These are phyloP conservation scores for Monochamus saltuarius DNA, from an alignment of 1,140 invertebrate genomes.

Conservation along the genomic window DNA sequence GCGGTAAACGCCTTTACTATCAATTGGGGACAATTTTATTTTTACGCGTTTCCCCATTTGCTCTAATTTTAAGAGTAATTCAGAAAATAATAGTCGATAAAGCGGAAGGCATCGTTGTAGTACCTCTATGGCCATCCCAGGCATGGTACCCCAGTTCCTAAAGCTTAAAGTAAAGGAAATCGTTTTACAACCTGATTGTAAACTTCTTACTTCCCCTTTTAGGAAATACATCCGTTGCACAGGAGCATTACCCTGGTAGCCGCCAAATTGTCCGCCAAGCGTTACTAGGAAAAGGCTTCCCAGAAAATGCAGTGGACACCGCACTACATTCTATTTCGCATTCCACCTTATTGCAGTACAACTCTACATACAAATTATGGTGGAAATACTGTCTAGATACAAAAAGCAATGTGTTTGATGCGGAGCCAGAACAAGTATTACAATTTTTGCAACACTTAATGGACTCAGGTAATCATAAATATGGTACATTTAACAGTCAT, in stretches of 20 bases:
- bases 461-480: too few relatives aligned
- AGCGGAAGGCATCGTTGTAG: neutral
- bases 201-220: conserved; percentile 10
- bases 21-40: neutral
- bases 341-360: neutral
- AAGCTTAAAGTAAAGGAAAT: conserved; percentile 2
- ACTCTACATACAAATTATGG: too few relatives aligned
- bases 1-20: neutral
- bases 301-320: neutral
- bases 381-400: too few relatives aligned
- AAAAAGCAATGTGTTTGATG: too few relatives aligned
- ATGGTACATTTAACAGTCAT: too few relatives aligned
- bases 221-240: too few relatives aligned
- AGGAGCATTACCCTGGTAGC: conserved; percentile 11
- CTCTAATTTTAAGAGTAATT: neutral
- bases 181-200: conserved; percentile 1
- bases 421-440: too few relatives aligned
- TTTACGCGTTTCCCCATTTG: conserved; percentile 6
- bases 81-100: neutral
- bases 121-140: conserved; percentile 7
- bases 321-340: conserved; percentile 4
- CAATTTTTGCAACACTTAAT: too few relatives aligned
- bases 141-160: conserved; percentile 10
- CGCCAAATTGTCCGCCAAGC: too few relatives aligned
- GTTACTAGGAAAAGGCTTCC: too few relatives aligned